Conservation (phyloP, 1,140 invertebrate genomes). For the Cydia pomonella region DNA sequence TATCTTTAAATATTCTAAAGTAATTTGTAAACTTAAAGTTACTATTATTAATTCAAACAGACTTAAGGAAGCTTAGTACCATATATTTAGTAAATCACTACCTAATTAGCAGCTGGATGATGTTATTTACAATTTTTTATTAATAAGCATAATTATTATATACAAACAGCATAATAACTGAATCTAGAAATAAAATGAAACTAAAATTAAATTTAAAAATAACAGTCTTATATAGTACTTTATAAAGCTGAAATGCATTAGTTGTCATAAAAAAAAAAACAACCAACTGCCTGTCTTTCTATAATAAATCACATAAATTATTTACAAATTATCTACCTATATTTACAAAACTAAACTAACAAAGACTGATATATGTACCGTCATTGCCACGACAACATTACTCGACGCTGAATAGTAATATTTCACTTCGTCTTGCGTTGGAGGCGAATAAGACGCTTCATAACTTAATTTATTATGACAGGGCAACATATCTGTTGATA, state of each 20-base stretch:
- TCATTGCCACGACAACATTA: background rate
- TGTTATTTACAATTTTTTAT: background rate
- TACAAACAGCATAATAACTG: too few species aligned
- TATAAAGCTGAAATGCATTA: too few species aligned
- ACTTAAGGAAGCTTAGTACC: background rate
- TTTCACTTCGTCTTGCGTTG: constrained; percentile 75
- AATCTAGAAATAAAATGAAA: background rate
- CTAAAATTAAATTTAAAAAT: too few species aligned
- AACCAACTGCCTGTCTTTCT: constrained; percentile 12
- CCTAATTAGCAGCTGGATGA: background rate
- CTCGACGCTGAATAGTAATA: constrained; percentile 49
- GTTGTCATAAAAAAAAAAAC: too few species aligned
- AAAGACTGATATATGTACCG: background rate
- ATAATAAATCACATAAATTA: constrained; percentile 38
- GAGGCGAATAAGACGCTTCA: constrained; percentile 79
- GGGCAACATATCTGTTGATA: constrained; percentile 83
- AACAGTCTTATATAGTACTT: too few species aligned
- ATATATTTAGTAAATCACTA: background rate
- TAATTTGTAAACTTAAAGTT: background rate
- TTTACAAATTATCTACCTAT: constrained; percentile 21
- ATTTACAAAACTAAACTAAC: background rate
- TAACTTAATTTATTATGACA: constrained; percentile 83
- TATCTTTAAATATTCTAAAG: background rate
- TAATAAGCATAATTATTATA: background rate
- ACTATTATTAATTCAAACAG: background rate